Conservation (phyloP, 2,113 vertebrate genomes). For the Pionites leucogaster region DNA sequence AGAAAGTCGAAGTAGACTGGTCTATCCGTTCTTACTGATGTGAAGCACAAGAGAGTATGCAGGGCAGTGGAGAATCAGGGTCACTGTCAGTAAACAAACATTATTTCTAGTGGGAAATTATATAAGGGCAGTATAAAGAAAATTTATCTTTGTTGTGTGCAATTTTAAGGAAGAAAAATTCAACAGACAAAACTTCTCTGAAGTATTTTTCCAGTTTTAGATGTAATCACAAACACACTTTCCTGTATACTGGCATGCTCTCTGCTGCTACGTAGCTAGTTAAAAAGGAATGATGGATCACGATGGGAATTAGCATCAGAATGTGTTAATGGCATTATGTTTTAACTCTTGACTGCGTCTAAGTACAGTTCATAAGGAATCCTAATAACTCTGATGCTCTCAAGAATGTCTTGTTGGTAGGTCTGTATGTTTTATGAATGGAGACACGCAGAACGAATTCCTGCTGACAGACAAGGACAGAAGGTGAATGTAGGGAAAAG, state of each 20-base stretch:
- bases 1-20: not conserved
- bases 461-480: conserved; percentile 19
- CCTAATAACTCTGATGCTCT: not conserved
- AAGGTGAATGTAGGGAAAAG: not conserved
- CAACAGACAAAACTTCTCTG: not conserved
- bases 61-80: not conserved
- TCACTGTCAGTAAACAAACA: not conserved
- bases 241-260: not conserved
- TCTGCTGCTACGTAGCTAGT: not conserved
- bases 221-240: not conserved
- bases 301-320: not conserved
- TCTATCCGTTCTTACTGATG: not conserved
- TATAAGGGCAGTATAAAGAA: not conserved
- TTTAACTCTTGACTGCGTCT: not conserved
- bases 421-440: conserved; percentile 18
- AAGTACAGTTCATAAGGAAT: not conserved
- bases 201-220: not conserved
- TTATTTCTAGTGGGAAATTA: not conserved
- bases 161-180: not conserved
- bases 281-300: not conserved
- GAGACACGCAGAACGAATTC: not conserved
- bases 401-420: not conserved
- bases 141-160: not conserved
- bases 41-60: not conserved
- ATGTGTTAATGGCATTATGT: not conserved